Evolutionary conservation across 2,797 vertebrate genomes (phyloP).

Genomic region (Cynodonichthys magdalenae): DNA sequence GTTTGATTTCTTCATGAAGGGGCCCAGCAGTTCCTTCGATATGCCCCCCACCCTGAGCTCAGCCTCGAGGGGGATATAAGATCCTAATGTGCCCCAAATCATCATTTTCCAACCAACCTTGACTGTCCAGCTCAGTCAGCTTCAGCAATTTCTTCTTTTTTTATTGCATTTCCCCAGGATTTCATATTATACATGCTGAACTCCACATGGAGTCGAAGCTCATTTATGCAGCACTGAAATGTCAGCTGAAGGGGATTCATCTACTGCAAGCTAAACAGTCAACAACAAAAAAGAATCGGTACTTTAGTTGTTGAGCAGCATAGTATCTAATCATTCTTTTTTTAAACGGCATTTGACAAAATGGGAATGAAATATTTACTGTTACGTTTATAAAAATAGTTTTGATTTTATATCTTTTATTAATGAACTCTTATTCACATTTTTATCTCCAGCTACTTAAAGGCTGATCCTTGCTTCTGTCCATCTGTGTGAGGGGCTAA

Average conservation of each 20-base stretch:
- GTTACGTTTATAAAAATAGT: neutral
- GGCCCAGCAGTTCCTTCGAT: conserved; percentile 23
- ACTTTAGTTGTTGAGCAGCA: conserved; percentile 40
- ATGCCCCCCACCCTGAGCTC: conserved; percentile 15
- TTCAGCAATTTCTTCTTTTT: conserved; percentile 31
- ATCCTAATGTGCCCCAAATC: conserved; percentile 58
- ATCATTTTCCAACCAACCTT: conserved; percentile 27
- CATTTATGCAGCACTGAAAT: conserved; percentile 42
- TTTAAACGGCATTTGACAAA: conserved; percentile 2
- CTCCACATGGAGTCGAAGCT: conserved; percentile 49
- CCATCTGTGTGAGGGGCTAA: too few relatives aligned
- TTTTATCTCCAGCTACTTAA: too few relatives aligned
- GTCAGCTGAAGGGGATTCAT: conserved; percentile 30
- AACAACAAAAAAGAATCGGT: conserved; percentile 14
- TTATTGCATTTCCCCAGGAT: conserved; percentile 60
- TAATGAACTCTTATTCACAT: too few relatives aligned
- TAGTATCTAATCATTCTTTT: conserved; percentile 41
- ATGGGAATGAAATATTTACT: neutral
- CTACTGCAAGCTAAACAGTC: conserved; percentile 28
- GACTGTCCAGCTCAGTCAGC: conserved; percentile 30
- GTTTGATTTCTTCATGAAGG: conserved; percentile 40
- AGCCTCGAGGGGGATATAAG: conserved; percentile 55
- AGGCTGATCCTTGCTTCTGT: too few relatives aligned
- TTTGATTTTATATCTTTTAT: neutral
- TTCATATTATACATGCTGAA: conserved; percentile 55